Base-by-base conservation (phyloP, 1,140 invertebrate genomes). In the Drosophila jambulina region DNA sequence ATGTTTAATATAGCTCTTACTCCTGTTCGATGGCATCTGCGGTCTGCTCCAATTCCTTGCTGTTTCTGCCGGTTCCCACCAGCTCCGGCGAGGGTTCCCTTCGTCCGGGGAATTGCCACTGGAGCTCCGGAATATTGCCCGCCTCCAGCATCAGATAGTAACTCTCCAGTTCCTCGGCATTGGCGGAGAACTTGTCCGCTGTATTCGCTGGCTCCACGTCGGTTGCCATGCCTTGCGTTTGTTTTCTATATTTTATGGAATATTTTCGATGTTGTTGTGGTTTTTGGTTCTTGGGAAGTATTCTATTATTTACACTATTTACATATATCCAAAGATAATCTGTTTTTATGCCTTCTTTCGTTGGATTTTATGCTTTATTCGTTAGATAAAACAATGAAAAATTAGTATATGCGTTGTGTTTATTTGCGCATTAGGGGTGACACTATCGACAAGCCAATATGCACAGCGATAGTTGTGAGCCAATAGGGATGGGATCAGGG, bases 51-150 rank as follows among this genome's bases (percentile, higher is more conserved):
- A 91, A 36, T 17, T 85, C 86, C 23, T 90, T 85, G 70, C 60
- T 80, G 58, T 58, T 80, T 3, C 64, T 64, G 13, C 70, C 67
- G 23, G 57, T 63, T 12, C 29, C 75, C 21, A 53, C 48, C 25
- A 53, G 76, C 45, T 94, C 78, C 2, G 94, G 94, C 7, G 94
- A 93, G 4, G 93, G 94, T 13, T 93, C 91, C 58, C 94, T 91
- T 54, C 94, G 92, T 9, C 95, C 94, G 17, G 94, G 94, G 74
- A 94, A 95, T 81, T 94, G 93, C 95, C 95, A 95, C 56, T 94
- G 93, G 0, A 95, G 84, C 34, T 94, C 94, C 9, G 94, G 80
- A 70, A 94, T 88, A 21, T 86, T 91, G 43, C 94, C 93, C 57
- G 93, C 93, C 25, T 91, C 92, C 8, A 93, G 71, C 72, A 79